Evolutionary conservation across 2,113 vertebrate genomes (phyloP), one percentile per base, ranked within the genome.

Genomic region (Falco punctatus): DNA sequence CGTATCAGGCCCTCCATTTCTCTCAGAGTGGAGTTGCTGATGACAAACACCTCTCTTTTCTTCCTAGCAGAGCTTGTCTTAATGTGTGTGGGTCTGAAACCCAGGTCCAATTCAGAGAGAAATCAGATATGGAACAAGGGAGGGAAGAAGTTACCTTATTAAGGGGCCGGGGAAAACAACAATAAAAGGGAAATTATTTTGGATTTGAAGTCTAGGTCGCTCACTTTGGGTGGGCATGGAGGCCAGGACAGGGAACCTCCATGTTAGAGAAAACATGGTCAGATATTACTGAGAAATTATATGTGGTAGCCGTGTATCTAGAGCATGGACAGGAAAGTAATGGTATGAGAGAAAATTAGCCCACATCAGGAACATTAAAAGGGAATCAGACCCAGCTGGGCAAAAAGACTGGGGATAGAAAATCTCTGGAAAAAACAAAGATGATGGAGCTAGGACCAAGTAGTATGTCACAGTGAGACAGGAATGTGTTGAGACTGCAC

Each of bases 221-320:
- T 13, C 0, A 0, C 16, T 61, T 61, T 42, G 28, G 4, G 9
- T 54, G 33, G 22, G 11, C 54, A 61, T 24, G 30, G 54, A 67
- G 16, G 32, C 38, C 24, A 40, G 44, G 17, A 72, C 6, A 10
- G 10, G 49, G 15, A 85, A 61, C 10, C 16, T 65, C 4, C 48
- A 24, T 0, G 1, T 40, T 61, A 74, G 9, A 74, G 40, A 61
- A 86, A 74, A 55, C 10, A 27, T 62, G 26, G 20, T 27, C 10
- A 35, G 17, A 5, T 55, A n/a, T 27, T 74, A 59, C 20, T 19
- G 14, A 65, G 23, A 64, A 83, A 83, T 83, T 48, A 10, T 22
- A 79, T 11, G 9, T 38, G 17, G 49, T 10, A 49, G 13, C 2
- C 61, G 3, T 27, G 15, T 27, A 62, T 33, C 26, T 54, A 55